phyloP scores from a whole-genome alignment of 1,140 invertebrate species.

The Oreohelix idahoensis region DNA sequence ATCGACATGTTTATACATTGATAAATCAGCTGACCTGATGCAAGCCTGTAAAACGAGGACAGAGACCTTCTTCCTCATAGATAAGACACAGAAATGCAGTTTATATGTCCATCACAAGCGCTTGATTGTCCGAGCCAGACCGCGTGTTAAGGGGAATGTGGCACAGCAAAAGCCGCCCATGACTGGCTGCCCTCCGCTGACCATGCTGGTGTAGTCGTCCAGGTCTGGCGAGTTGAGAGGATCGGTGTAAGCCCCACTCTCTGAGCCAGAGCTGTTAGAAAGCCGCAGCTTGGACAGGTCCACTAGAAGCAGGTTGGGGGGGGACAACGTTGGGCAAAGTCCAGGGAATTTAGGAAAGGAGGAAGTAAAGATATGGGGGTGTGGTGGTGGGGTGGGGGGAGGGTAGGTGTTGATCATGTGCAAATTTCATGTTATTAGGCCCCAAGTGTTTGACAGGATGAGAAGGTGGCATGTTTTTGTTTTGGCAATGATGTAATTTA shows the following conservation, averaged over 20 bases:
- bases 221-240: constrained; percentile 64
- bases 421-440: too few species aligned
- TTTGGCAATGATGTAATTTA: too few species aligned
- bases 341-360: background rate
- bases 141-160: constrained; percentile 67
- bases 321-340: constrained; percentile 3
- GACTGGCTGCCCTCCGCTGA: constrained; percentile 53
- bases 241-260: constrained; percentile 52
- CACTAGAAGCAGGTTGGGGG: constrained; percentile 56
- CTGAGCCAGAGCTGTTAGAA: constrained; percentile 59
- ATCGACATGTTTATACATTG: too few species aligned
- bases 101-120: constrained; percentile 49
- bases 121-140: constrained; percentile 66
- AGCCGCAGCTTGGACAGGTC: constrained; percentile 68
- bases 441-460: background rate
- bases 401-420: too few species aligned
- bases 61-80: background rate
- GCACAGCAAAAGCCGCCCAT: constrained; percentile 69
- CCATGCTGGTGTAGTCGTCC: constrained; percentile 59
- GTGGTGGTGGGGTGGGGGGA: too few species aligned
- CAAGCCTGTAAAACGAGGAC: background rate
- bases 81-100: background rate
- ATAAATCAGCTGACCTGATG: background rate
- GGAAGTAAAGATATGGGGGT: too few species aligned
- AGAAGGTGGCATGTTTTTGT: too few species aligned